Evolutionary conservation across 2,888 invertebrate species (phyloP).

Genomic region (Drosophila eohydei): DNA sequence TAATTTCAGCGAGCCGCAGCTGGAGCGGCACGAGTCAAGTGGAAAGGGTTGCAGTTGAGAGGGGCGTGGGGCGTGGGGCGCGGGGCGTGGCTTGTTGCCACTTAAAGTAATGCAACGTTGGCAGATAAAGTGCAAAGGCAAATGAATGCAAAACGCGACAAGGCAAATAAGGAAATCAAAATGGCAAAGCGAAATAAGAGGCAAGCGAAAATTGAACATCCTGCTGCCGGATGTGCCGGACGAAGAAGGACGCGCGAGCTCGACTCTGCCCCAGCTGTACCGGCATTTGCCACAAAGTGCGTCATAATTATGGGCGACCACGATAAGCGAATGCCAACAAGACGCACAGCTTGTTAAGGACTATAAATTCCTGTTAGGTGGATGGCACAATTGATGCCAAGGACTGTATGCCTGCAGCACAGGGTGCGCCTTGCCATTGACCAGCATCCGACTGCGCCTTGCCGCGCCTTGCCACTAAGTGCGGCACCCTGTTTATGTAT

Average conservation of each 20-base stretch:
- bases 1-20: slow-evolving; percentile 60
- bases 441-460: slow-evolving; percentile 2
- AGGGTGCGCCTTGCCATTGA: slow-evolving; percentile 29
- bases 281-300: slow-evolving; percentile 60
- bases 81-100: slow-evolving; percentile 48
- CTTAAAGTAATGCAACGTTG: slow-evolving; percentile 75
- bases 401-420: slow-evolving; percentile 46
- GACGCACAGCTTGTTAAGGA: slow-evolving; percentile 49
- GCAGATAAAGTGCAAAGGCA: slow-evolving; percentile 61
- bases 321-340: slow-evolving; percentile 68
- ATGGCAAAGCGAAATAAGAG: slow-evolving; percentile 74
- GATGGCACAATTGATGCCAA: slow-evolving; percentile 72
- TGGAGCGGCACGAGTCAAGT: slow-evolving; percentile 47
- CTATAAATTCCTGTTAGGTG: slow-evolving; percentile 54
- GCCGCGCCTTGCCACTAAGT: neutral
- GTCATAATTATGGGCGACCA: slow-evolving; percentile 75
- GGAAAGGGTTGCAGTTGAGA: neutral
- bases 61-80: neutral
- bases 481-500: slow-evolving; percentile 57
- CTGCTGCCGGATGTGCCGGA: slow-evolving; percentile 71
- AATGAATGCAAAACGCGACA: slow-evolving; percentile 65
- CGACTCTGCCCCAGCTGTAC: neutral
- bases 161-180: slow-evolving; percentile 79
- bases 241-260: slow-evolving; percentile 33
- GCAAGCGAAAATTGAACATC: slow-evolving; percentile 79